phyloP scores from a whole-genome alignment of 2,113 vertebrate genomes.

The Nothocercus julius region DNA sequence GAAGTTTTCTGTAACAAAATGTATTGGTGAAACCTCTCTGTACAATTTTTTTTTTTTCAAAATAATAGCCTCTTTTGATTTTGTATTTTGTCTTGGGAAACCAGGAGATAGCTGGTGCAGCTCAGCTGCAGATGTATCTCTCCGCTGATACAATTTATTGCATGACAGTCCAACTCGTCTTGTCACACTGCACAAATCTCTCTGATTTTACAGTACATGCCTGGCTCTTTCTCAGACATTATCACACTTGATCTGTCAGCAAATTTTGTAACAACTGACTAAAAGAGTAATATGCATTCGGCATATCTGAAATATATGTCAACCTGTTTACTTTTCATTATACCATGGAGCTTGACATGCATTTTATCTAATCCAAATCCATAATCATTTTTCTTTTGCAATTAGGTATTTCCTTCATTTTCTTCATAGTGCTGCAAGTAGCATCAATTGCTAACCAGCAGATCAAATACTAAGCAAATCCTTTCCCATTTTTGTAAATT shows the following conservation, averaged over 20 bases:
- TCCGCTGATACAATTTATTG: background rate
- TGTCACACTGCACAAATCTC: background rate
- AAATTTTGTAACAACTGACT: background rate
- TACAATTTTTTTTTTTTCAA: background rate
- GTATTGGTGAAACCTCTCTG: background rate
- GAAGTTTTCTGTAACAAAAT: background rate
- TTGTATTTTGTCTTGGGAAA: slow-evolving; percentile 2
- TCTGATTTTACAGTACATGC: background rate
- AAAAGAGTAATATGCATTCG: background rate
- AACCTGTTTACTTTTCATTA: background rate
- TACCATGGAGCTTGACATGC: background rate
- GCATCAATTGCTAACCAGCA: background rate
- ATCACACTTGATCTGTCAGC: background rate
- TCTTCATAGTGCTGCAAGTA: background rate
- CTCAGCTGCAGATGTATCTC: background rate
- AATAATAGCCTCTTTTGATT: background rate
- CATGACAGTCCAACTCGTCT: background rate
- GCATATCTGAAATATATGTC: background rate
- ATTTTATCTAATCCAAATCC: slow-evolving; percentile 4
- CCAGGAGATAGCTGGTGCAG: background rate
- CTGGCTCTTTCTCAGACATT: background rate
- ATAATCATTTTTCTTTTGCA: background rate
- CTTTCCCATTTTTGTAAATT: background rate
- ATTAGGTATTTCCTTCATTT: background rate
- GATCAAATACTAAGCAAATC: background rate